Percentiles rank a stretch among this genome's conserved stretches.
These are phyloP conservation scores for honey bee (Apis mellifera) DNA, from an alignment of 1,140 invertebrate genomes.

Conservation along the genomic window DNA sequence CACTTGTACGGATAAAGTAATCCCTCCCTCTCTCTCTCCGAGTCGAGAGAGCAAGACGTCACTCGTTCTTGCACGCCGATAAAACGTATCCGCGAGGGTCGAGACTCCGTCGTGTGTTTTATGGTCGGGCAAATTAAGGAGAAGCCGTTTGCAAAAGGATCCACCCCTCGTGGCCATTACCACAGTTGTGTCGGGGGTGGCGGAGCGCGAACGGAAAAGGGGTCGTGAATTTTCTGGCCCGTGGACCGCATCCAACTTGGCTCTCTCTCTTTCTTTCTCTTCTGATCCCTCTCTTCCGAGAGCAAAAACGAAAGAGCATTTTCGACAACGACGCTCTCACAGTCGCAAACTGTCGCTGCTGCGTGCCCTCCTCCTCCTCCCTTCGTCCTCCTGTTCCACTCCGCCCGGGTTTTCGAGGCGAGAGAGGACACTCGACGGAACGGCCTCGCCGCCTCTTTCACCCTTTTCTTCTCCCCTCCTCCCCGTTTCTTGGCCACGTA, in stretches of 20 bases:
- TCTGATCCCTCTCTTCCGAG: too few species aligned
- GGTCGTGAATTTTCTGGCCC: constrained; percentile 52
- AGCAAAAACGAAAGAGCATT: constrained; percentile 45
- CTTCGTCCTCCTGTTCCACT: constrained; percentile 13
- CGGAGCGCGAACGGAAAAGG: constrained; percentile 46
- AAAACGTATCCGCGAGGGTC: constrained; percentile 34
- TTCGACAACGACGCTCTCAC: constrained; percentile 23
- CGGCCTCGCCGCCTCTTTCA: not conserved
- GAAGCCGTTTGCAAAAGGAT: constrained; percentile 60
- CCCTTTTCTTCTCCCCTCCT: not conserved
- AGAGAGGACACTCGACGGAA: not conserved
- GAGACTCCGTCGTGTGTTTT: constrained; percentile 39
- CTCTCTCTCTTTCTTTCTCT: not conserved
- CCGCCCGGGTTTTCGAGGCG: not conserved
- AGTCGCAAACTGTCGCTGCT: constrained; percentile 44
- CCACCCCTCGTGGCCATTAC: constrained; percentile 71
- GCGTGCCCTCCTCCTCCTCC: constrained; percentile 40
- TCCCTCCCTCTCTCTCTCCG: not conserved
- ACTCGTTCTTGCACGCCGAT: constrained; percentile 21
- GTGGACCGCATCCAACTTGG: constrained; percentile 27
- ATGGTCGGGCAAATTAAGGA: constrained; percentile 50
- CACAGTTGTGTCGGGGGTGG: constrained; percentile 41
- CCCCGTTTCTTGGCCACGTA: too few species aligned
- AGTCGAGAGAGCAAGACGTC: not conserved
- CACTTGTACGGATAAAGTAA: constrained; percentile 39